Evolutionary conservation across 2,113 vertebrate genomes (phyloP).

Genomic region (Campylomormyrus tamandua): DNA sequence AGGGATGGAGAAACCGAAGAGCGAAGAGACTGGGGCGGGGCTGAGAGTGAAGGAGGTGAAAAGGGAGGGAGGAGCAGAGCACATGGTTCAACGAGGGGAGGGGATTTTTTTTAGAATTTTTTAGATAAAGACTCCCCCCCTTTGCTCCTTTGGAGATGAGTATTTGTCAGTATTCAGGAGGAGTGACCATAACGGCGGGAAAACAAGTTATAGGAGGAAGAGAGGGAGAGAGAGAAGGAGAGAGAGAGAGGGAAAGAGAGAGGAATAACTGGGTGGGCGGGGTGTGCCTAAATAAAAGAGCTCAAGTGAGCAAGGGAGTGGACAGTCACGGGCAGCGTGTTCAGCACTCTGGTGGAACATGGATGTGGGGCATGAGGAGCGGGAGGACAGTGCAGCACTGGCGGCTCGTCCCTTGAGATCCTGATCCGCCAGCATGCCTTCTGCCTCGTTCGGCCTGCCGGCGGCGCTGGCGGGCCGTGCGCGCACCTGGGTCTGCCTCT

Average conservation of each 20-base stretch:
- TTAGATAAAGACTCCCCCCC: conserved; percentile 55
- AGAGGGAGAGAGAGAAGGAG: conserved; percentile 28
- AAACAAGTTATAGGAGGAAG: conserved; percentile 34
- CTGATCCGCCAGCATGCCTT: conserved; percentile 57
- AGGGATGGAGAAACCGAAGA: neutral
- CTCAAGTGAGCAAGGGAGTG: neutral
- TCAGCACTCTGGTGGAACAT: conserved; percentile 39
- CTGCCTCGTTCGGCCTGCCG: conserved; percentile 60
- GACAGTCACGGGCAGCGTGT: neutral
- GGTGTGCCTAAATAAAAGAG: conserved; percentile 33
- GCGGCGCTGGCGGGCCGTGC: conserved; percentile 52
- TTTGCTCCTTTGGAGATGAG: conserved; percentile 55
- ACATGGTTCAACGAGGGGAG: conserved; percentile 37
- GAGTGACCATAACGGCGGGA: conserved; percentile 27
- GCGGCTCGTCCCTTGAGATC: conserved; percentile 14
- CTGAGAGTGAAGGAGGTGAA: neutral
- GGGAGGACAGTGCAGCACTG: conserved; percentile 41
- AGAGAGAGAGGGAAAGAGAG: conserved; percentile 29
- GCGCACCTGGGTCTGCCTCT: conserved; percentile 85
- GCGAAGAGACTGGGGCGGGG: neutral
- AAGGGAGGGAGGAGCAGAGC: conserved; percentile 31
- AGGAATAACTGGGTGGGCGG: conserved; percentile 27
- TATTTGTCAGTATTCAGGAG: conserved; percentile 54
- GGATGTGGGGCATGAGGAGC: conserved; percentile 39
- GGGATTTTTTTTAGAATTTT: conserved; percentile 54